Conservation (phyloP, 1,140 invertebrate genomes). For the Pemphigus obesinymphae region DNA sequence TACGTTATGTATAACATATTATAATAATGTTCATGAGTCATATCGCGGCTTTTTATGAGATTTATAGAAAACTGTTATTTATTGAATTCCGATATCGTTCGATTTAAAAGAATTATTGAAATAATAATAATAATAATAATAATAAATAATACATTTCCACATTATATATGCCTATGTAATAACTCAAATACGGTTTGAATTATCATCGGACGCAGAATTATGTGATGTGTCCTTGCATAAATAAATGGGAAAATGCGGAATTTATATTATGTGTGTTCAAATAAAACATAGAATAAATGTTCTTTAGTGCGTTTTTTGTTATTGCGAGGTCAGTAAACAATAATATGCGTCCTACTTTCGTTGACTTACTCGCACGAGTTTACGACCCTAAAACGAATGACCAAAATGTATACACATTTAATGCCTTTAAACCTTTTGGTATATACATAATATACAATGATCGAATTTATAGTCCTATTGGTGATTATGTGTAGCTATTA, state of each 20-base stretch:
- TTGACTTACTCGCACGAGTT: background rate
- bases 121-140: too few species aligned
- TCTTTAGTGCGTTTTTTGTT: background rate
- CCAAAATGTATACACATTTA: background rate
- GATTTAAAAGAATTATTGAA: too few species aligned
- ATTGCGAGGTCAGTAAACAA: constrained; percentile 12
- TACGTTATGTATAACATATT: too few species aligned
- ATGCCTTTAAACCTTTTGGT: too few species aligned
- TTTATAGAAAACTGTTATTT: too few species aligned
- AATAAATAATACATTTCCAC: too few species aligned
- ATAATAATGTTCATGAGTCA: too few species aligned
- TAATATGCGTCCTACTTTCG: constrained; percentile 16
- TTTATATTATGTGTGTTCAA: constrained; percentile 12
- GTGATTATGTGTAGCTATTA: too few species aligned
- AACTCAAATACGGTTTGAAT: background rate
- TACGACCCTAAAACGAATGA: constrained; percentile 2
- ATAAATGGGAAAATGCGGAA: background rate
- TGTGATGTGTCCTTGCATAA: background rate
- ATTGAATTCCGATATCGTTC: too few species aligned
- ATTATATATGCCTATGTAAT: background rate
- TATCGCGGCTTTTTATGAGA: too few species aligned
- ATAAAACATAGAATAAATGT: background rate
- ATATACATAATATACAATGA: too few species aligned
- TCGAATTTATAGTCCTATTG: too few species aligned
- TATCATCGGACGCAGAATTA: background rate